phyloP scores from a whole-genome alignment of 2,797 vertebrate species.

The Danio albolineatus region DNA sequence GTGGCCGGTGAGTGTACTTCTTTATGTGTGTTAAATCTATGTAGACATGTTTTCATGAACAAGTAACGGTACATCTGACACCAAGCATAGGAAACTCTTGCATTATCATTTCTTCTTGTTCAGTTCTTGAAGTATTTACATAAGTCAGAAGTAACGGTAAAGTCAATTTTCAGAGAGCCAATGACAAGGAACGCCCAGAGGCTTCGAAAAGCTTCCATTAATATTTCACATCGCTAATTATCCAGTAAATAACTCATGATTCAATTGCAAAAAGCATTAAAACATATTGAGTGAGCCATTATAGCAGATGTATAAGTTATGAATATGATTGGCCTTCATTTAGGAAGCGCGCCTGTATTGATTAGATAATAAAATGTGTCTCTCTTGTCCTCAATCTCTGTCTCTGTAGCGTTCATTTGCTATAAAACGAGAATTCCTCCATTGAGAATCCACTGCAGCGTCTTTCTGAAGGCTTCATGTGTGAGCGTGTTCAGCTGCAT shows the following conservation, averaged over 20 bases:
- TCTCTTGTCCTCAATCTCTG: not conserved
- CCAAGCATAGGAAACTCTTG: not conserved
- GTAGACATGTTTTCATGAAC: too few relatives aligned
- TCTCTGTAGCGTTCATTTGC: not conserved
- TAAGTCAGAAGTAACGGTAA: slow-evolving; percentile 34
- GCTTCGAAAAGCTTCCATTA: slow-evolving; percentile 56
- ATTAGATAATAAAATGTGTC: slow-evolving; percentile 15
- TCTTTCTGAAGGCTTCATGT: not conserved
- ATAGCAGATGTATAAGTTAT: slow-evolving; percentile 28
- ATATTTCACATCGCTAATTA: slow-evolving; percentile 71
- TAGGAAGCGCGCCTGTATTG: slow-evolving; percentile 24
- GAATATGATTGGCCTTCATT: slow-evolving; percentile 45
- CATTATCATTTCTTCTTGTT: not conserved
- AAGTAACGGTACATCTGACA: too few relatives aligned
- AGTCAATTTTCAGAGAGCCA: slow-evolving; percentile 47
- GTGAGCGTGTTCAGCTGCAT: not conserved
- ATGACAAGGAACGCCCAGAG: slow-evolving; percentile 48
- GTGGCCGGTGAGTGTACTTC: too few relatives aligned
- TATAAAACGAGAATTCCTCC: not conserved
- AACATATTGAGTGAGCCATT: slow-evolving; percentile 61
- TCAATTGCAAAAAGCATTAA: slow-evolving; percentile 62
- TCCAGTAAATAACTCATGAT: slow-evolving; percentile 62
- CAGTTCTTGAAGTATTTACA: slow-evolving; percentile 14
- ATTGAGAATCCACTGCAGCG: not conserved
- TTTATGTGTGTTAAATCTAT: too few relatives aligned